These are phyloP conservation scores for Phocoena phocoena DNA, from an alignment of 2,113 vertebrate genomes.

Conservation along the genomic window DNA sequence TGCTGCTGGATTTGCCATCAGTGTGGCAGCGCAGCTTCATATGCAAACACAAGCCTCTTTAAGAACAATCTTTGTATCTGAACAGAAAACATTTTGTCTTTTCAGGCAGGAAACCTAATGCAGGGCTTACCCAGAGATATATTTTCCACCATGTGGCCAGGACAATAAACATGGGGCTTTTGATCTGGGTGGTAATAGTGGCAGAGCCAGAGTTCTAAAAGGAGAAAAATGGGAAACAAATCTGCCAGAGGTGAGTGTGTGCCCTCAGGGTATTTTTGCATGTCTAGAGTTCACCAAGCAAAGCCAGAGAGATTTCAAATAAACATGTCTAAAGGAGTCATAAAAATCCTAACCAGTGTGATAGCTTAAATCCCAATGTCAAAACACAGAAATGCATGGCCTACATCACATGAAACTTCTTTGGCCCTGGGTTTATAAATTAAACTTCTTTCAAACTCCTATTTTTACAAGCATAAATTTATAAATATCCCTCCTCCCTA, in stretches of 20 bases:
- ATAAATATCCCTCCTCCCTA: slow-evolving; percentile 46
- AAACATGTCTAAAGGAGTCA: slow-evolving; percentile 81
- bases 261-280: slow-evolving; percentile 75
- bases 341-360: slow-evolving; percentile 81
- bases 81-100: slow-evolving; percentile 85
- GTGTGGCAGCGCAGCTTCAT: slow-evolving; percentile 36
- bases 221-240: slow-evolving; percentile 79
- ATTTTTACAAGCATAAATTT: slow-evolving; percentile 70
- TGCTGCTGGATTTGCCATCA: slow-evolving; percentile 81
- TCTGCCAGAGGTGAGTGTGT: slow-evolving; percentile 80
- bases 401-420: slow-evolving; percentile 77
- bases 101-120: slow-evolving; percentile 76
- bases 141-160: slow-evolving; percentile 81
- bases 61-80: slow-evolving; percentile 76
- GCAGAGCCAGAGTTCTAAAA: slow-evolving; percentile 68
- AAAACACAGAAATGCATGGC: slow-evolving; percentile 82
- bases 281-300: slow-evolving; percentile 84
- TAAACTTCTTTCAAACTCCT: slow-evolving; percentile 72
- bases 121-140: slow-evolving; percentile 69
- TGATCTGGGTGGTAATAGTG: slow-evolving; percentile 79
- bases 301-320: slow-evolving; percentile 80
- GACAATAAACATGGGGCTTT: slow-evolving; percentile 85
- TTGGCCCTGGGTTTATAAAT: slow-evolving; percentile 79
- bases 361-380: slow-evolving; percentile 81
- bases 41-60: slow-evolving; percentile 76